Base-by-base conservation (phyloP, 2,797 vertebrate species). In the Psittacula echo region DNA sequence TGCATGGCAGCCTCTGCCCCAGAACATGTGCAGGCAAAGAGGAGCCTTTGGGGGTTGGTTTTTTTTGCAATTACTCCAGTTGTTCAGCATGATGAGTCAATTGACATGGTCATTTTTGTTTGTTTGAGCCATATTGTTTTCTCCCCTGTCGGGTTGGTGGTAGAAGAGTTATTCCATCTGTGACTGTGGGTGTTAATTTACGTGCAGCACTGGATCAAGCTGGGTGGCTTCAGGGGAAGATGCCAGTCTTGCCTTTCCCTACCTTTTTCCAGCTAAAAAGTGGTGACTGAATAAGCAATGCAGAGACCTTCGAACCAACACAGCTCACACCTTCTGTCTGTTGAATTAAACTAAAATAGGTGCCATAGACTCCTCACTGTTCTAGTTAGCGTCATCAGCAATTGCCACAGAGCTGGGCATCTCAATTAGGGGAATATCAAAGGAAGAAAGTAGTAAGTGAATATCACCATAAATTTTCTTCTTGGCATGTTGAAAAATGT, bases 41-140 rank as follows among this genome's bases (percentile, higher is more conserved):
- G 67, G 8, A 54, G 44, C 42, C 23, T 73, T 78, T 39, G 30
- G n/a, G 34, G 17, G 9, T 30, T 47, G 47, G 27, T 2, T 2
- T 9, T 60, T 27, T 45, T 41, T 26, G 13, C 71, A 85, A 92
- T 87, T 85, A 89, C 50, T 84, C 24, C 19, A 21, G 27, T 89
- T 66, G 13, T 70, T 85, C 5, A 77, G 70, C 2, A 0, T 15
- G 29, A 23, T 27, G 58, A 47, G 47, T 23, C 44, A 47, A 37
- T 29, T 50, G 1, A 51, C 18, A n/a, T 15, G 15, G 15, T 90
- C 44, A 71, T 74, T 95, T 92, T 92, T 93, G 71, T 90, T 96
- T 26, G 8, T 95, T 94, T 90, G 91, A 89, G 76, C 85, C 83
- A 65, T 92, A 96, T 72, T 92, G 53, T 95, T 94, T 97, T 90